Base-by-base conservation (phyloP, 2,113 vertebrate species). In the Lates calcarifer region DNA sequence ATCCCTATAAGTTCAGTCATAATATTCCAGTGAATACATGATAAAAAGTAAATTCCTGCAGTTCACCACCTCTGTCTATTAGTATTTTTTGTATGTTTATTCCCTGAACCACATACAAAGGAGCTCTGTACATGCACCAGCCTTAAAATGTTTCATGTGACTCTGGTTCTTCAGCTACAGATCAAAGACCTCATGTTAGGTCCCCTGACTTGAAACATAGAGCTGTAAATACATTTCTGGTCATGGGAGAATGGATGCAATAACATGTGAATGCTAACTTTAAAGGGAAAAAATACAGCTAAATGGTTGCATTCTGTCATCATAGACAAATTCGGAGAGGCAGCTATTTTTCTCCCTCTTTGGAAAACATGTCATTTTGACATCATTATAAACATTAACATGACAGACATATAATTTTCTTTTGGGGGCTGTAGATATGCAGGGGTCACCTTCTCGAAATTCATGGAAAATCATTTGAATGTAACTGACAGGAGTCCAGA, bases 101-200 rank as follows among this genome's bases (percentile, higher is more conserved):
- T 78, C 18, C 31, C 37, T 33, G 24, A 57, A n/a, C 18, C 14
- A 26, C 26, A 69, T 2, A 68, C 53, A 75, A 68, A 69, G 29
- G 8, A 8, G 35, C 29, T 61, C 18, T 58, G 28, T 77, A 6
- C 11, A 0, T 47, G 51, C 35, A 29, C 2, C 22, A 29, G 18
- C n/a, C 45, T 17, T 73, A 65, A 82, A 33, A 62, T 26, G 60
- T 61, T 63, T 37, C 63, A 68, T 65, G 72, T 70, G 67, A 74
- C 63, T 69, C 43, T 47, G 39, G 28, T 26, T 74, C 41, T 12
- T 28, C 31, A 68, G 47, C 26, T 37, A 7, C 57, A 56, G n/a
- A 82, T 79, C 51, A 73, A 69, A 67, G 61, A 39, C 24, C n/a
- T 71, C 29, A 53, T 78, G 29, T 53, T 17, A 0, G 7, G 37